These are phyloP conservation scores for Nycticebus coucang DNA, from an alignment of 2,113 vertebrate species.

Conservation along the genomic window DNA sequence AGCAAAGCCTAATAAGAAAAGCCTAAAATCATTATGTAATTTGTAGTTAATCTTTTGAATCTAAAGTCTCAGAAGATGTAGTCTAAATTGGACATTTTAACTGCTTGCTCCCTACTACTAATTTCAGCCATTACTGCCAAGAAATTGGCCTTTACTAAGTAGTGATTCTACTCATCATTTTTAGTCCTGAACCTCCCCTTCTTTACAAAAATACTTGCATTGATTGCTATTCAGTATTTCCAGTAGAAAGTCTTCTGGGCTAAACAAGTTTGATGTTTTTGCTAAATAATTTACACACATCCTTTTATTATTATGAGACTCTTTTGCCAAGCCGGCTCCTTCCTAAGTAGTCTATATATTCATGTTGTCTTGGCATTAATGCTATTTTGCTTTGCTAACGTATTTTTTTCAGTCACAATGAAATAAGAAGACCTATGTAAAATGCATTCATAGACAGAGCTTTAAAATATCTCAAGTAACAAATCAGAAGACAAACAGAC, in stretches of 20 bases:
- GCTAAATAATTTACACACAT: neutral
- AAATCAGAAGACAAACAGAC: neutral
- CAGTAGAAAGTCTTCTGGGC: neutral
- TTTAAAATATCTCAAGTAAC: constrained; percentile 15
- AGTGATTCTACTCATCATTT: neutral
- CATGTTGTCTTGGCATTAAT: neutral
- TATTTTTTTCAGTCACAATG: neutral
- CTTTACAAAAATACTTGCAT: neutral
- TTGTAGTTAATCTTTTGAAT: neutral
- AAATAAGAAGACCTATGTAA: neutral
- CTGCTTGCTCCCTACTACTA: neutral
- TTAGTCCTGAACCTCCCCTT: neutral
- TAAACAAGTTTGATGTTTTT: neutral
- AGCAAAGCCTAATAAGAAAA: neutral
- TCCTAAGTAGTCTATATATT: neutral
- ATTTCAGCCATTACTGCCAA: constrained; percentile 10
- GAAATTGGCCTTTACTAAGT: neutral
- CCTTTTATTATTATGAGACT: neutral
- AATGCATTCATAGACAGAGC: neutral
- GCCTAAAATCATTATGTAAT: neutral
- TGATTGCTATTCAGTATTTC: neutral
- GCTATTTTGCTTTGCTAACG: neutral
- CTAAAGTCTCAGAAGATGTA: neutral
- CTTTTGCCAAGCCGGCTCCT: neutral
- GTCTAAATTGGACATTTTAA: neutral